Base-by-base conservation (phyloP, 2,888 invertebrate species). In the Stenolophus ochropezus region DNA sequence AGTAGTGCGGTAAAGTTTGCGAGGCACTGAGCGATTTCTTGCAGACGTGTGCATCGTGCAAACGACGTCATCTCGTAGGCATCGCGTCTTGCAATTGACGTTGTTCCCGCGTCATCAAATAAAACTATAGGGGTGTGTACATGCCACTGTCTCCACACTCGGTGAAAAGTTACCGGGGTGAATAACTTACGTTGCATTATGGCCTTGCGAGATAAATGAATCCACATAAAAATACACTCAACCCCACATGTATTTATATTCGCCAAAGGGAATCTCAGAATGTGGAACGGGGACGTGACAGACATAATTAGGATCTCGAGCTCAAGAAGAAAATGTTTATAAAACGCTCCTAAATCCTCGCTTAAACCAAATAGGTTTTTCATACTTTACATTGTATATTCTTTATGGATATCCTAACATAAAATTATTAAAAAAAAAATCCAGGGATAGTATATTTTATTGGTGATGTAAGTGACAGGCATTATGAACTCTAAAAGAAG, bases 181-280 rank as follows among this genome's bases (percentile, higher is more conserved):
- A 76, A 76, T n/a, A 76, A 76, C 27, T 76, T 76, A 76, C 56
- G n/a, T n/a, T n/a, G n/a, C n/a, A n/a, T n/a, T n/a, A n/a, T n/a
- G n/a, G n/a, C n/a, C n/a, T 76, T 56, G 11, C 56, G 25, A 74
- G 74, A 74, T 74, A 76, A 76, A 76, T 76, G 76, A 56, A 56
- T 76, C 16, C 76, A 56, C 56, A 76, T 56, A 76, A 76, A 76
- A 76, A 53, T 76, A 56, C 56, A 53, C 53, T 23, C 23, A 75
- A 21, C 73, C 14, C 73, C 21, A 27, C 56, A 76, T 56, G 56
- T 76, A 76, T 76, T 76, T 76, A 76, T 76, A 76, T 76, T 76
- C 58, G 14, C 53, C 56, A 25, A 14, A 14, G 23, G 61, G 25
- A 61, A 61, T 61, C 61, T 61, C 23, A 4, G 56, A 4, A 8